These are phyloP conservation scores for Alouatta palliata DNA, from an alignment of 2,113 vertebrate genomes.

Conservation along the genomic window DNA sequence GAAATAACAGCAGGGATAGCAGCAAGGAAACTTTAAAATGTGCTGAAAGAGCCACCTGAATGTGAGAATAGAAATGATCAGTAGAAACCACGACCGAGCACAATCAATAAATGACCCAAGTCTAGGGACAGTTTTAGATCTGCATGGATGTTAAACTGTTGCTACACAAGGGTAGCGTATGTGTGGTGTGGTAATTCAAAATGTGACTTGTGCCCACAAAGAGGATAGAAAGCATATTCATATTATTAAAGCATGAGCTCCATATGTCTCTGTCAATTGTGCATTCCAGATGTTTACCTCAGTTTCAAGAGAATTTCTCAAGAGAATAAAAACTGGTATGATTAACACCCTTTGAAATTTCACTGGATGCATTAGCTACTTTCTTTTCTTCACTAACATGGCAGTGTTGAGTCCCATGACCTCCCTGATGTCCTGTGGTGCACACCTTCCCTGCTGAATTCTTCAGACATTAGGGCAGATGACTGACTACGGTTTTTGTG, in stretches of 20 bases:
- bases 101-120: slow-evolving; percentile 56
- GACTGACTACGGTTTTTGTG: background rate
- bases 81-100: background rate
- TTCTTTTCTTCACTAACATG: background rate
- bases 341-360: slow-evolving; percentile 57
- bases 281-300: slow-evolving; percentile 66
- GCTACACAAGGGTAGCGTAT: slow-evolving; percentile 2
- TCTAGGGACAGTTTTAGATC: slow-evolving; percentile 28
- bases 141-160: slow-evolving; percentile 34
- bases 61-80: slow-evolving; percentile 43
- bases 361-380: background rate
- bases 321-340: slow-evolving; percentile 52
- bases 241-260: slow-evolving; percentile 48
- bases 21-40: slow-evolving; percentile 54
- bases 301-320: slow-evolving; percentile 66
- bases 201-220: background rate
- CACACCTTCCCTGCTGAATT: background rate
- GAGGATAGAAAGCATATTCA: slow-evolving; percentile 52
- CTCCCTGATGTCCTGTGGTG: background rate
- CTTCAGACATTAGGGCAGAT: background rate
- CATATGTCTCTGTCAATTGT: slow-evolving; percentile 59
- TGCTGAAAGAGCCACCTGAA: background rate
- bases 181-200: slow-evolving; percentile 56
- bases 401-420: background rate
- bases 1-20: slow-evolving; percentile 49